phyloP scores from a whole-genome alignment of 2,888 invertebrate genomes.

The Nipponacmea schrenckii region DNA sequence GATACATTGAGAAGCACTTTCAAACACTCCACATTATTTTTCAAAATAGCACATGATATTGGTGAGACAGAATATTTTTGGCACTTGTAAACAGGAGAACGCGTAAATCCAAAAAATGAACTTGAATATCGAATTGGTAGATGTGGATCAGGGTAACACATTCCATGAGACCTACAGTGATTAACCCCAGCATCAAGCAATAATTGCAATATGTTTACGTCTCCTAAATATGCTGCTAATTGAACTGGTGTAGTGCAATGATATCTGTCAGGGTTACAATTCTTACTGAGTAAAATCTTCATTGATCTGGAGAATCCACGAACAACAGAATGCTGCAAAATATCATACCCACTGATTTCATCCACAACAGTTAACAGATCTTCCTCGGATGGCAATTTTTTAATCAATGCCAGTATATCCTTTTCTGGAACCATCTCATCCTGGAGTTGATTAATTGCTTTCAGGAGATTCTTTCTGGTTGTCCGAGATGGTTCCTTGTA shows the following conservation, averaged over 20 bases:
- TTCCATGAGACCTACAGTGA: conserved; percentile 76
- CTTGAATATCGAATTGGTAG: conserved; percentile 55
- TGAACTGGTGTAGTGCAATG: conserved; percentile 82
- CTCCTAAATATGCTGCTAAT: conserved; percentile 79
- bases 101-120: conserved; percentile 52
- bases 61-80: conserved; percentile 52
- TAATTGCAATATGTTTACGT: conserved; percentile 78
- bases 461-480: conserved; percentile 34
- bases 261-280: conserved; percentile 78
- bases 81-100: conserved; percentile 62
- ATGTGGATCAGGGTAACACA: conserved; percentile 82
- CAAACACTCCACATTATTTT: conserved; percentile 56
- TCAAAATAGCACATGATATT: conserved; percentile 62
- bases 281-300: conserved; percentile 45
- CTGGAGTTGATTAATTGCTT: conserved; percentile 33
- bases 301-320: conserved; percentile 78
- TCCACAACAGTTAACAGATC: conserved; percentile 67
- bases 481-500: conserved; percentile 35
- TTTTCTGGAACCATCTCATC: conserved; percentile 12
- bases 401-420: conserved; percentile 33
- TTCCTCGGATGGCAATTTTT: conserved; percentile 42
- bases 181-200: conserved; percentile 78
- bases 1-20: conserved; percentile 35
- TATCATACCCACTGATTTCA: conserved; percentile 76
- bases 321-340: conserved; percentile 80